A percentile compares a stretch with the other conserved stretches of the same genome.
Conservation (phyloP, 2,888 invertebrate genomes). For the Fragum fragum region DNA sequence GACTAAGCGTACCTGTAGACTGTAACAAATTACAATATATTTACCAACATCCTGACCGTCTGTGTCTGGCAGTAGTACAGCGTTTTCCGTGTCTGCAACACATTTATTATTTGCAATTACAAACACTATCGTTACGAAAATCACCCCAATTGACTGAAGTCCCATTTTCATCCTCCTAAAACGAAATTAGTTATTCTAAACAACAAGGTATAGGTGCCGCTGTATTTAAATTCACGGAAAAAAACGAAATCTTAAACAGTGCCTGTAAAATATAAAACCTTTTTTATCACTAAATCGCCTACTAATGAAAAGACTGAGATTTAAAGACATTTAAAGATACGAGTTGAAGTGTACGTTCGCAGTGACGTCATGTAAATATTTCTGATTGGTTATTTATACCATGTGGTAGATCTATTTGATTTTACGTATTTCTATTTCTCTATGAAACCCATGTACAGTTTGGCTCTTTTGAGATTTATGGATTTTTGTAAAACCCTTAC, state of each 20-base stretch:
- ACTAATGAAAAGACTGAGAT: neutral
- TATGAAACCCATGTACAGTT: no score
- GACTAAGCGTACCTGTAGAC: neutral
- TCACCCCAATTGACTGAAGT: slow-evolving; percentile 10
- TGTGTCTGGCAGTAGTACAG: neutral
- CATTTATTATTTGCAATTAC: neutral
- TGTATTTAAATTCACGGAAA: no score
- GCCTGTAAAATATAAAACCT: neutral
- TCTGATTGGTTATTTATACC: neutral
- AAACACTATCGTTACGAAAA: neutral
- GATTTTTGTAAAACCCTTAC: no score
- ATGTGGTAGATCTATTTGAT: neutral
- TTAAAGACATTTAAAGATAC: slow-evolving; percentile 20
- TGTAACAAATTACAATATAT: neutral
- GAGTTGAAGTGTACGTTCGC: neutral
- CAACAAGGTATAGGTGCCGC: no score
- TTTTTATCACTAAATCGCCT: neutral
- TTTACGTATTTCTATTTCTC: no score
- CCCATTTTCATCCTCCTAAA: neutral
- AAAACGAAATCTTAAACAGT: neutral
- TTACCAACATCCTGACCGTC: neutral
- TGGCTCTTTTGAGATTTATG: no score
- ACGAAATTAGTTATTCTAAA: no score
- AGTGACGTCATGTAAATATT: neutral
- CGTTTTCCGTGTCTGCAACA: neutral